Evolutionary conservation across 2,797 vertebrate species (phyloP).

Genomic region (Mycteria americana): DNA sequence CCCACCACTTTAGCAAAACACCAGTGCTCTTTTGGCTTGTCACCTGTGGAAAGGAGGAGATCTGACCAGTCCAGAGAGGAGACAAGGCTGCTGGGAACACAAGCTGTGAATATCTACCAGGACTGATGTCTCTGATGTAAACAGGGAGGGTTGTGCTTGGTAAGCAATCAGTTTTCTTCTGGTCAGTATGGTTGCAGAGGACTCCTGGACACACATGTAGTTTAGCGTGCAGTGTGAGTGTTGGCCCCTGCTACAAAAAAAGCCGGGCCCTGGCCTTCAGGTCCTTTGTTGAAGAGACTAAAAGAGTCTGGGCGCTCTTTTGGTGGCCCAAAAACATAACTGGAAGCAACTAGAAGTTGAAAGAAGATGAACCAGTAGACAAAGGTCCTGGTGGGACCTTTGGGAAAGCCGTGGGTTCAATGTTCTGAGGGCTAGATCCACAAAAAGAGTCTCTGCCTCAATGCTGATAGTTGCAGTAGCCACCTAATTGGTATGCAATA

Average conservation of each 20-base stretch:
- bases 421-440: neutral
- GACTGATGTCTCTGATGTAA: neutral
- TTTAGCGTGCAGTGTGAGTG: neutral
- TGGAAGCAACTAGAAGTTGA: neutral
- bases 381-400: neutral
- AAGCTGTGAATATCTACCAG: neutral
- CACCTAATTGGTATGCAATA: neutral
- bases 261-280: rapidly evolving
- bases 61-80: neutral
- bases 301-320: neutral
- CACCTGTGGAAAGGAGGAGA: neutral
- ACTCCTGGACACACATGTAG: neutral
- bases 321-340: neutral
- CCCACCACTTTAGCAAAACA: neutral
- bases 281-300: neutral
- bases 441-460: neutral
- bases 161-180: neutral
- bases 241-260: neutral
- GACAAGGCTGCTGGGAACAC: neutral
- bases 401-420: neutral
- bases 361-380: neutral
- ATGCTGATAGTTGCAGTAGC: neutral
- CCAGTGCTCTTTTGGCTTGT: neutral
- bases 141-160: neutral
- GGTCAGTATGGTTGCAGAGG: neutral